Conservation (phyloP, 1,140 invertebrate genomes). For the Eciton burchellii region DNA sequence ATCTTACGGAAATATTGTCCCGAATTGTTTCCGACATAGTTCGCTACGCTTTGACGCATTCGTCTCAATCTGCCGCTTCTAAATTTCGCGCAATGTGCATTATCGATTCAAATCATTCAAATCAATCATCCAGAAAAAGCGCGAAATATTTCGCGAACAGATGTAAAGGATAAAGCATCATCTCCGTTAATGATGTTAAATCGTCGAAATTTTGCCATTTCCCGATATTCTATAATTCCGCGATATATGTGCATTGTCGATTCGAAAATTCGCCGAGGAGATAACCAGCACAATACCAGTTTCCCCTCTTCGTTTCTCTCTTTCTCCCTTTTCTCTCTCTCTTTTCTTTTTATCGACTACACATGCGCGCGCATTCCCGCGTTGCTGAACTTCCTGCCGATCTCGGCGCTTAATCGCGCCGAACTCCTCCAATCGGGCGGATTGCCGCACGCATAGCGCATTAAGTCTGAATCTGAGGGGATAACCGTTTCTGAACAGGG, state of each 20-base stretch:
- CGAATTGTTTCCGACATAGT: background rate
- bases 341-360: background rate
- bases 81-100: too few relatives aligned
- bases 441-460: slow-evolving; percentile 6
- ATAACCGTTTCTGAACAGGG: slow-evolving; percentile 6
- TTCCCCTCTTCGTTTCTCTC: background rate
- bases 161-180: background rate
- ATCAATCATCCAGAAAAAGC: background rate
- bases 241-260: background rate
- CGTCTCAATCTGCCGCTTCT: too few relatives aligned
- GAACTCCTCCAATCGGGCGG: background rate
- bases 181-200: background rate
- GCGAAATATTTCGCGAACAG: background rate
- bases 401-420: slow-evolving; percentile 6
- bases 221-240: background rate
- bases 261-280: background rate
- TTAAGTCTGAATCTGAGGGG: slow-evolving; percentile 41
- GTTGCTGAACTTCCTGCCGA: background rate
- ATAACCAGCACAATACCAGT: background rate
- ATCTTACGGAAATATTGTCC: background rate
- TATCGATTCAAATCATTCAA: background rate
- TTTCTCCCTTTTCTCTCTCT: too few relatives aligned
- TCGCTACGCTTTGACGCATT: too few relatives aligned
- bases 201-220: background rate
- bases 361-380: background rate